Conservation (phyloP, 2,113 vertebrate genomes). For the Pseudopodoces humilis region DNA sequence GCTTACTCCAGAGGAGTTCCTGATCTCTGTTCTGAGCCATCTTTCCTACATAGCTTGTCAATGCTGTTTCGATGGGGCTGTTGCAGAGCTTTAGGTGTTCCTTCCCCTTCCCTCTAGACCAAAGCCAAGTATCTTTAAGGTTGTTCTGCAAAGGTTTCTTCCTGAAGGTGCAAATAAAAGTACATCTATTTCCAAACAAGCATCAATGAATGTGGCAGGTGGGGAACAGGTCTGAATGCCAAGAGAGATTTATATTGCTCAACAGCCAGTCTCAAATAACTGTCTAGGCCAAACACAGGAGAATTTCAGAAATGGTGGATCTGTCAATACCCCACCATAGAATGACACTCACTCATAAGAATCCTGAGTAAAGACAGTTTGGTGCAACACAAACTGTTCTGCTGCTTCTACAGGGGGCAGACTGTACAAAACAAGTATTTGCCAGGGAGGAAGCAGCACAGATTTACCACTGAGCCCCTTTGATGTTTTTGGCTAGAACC, state of each 20-base stretch:
- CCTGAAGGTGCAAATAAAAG: conserved; percentile 2
- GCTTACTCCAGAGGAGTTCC: background rate
- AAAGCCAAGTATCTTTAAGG: background rate
- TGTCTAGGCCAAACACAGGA: background rate
- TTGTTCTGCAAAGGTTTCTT: background rate
- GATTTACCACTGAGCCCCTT: conserved; percentile 26
- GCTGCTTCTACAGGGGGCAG: conserved; percentile 6
- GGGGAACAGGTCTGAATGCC: background rate
- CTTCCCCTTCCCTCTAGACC: background rate
- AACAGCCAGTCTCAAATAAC: background rate
- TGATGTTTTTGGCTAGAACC: conserved; percentile 48
- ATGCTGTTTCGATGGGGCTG: rapidly evolving
- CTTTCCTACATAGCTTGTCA: background rate
- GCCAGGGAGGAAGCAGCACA: conserved; percentile 36
- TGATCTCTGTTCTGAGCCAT: background rate
- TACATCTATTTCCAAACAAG: background rate
- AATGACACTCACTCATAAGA: background rate
- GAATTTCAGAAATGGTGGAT: background rate
- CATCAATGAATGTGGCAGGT: background rate
- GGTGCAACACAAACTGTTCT: background rate
- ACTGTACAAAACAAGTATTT: background rate
- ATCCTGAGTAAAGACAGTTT: background rate
- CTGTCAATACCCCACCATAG: background rate
- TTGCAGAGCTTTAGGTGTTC: background rate
- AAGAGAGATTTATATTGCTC: background rate